A percentile compares a stretch with the other conserved stretches of the same genome.
Evolutionary conservation across 1,140 invertebrate species (phyloP).

Genomic region (Dermatophagoides farinae): DNA sequence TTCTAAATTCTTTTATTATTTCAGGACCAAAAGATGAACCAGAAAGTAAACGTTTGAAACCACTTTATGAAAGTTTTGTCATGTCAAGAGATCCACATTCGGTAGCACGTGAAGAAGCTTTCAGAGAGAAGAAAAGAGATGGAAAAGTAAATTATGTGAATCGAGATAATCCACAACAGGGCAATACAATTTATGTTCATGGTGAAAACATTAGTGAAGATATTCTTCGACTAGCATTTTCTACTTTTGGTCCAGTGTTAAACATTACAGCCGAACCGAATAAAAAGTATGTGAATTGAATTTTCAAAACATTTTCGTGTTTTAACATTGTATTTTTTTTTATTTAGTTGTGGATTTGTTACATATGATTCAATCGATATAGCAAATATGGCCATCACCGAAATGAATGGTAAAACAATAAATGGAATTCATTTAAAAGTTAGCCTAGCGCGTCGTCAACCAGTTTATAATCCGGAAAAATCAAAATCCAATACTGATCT

Average conservation of each 20-base stretch:
- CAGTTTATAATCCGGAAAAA: conserved; percentile 21
- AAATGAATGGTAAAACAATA: conserved; percentile 60
- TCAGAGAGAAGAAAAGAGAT: conserved; percentile 29
- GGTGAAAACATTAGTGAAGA: conserved; percentile 62
- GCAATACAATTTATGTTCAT: conserved; percentile 63
- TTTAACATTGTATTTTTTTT: conserved; percentile 19
- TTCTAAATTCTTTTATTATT: neutral
- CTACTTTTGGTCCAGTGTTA: conserved; percentile 52
- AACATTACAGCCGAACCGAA: conserved; percentile 75
- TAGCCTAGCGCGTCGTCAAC: conserved; percentile 56
- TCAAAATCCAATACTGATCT: neutral
- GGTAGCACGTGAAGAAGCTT: conserved; percentile 25
- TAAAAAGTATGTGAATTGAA: conserved; percentile 41
- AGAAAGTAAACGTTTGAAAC: neutral
- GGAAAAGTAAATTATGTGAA: conserved; percentile 21
- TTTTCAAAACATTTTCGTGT: conserved; percentile 11
- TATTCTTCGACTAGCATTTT: conserved; percentile 54
- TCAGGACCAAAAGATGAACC: neutral
- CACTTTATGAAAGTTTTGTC: conserved; percentile 73
- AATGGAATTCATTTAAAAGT: conserved; percentile 56
- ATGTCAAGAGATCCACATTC: conserved; percentile 45
- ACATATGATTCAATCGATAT: conserved; percentile 75
- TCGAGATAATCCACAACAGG: conserved; percentile 43
- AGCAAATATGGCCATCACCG: conserved; percentile 61
- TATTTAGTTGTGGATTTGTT: conserved; percentile 60